These are phyloP conservation scores for Calephelis virginiensis DNA, from an alignment of 1,140 invertebrate genomes.

Conservation along the genomic window DNA sequence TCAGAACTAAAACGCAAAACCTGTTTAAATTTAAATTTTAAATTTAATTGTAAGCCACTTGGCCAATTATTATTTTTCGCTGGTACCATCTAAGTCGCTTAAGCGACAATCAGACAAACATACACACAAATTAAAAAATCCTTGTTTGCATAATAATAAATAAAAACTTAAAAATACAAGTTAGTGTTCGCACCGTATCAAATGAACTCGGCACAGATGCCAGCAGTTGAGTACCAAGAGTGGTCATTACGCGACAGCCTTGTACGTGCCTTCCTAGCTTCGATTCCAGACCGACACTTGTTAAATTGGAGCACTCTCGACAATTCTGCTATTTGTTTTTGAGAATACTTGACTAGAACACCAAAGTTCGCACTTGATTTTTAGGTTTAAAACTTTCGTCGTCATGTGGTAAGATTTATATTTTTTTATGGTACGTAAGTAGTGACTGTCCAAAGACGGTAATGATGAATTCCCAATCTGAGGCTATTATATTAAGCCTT, in stretches of 20 bases:
- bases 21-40: too few relatives aligned
- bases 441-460: too few relatives aligned
- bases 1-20: too few relatives aligned
- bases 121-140: too few relatives aligned
- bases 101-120: too few relatives aligned
- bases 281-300: conserved; percentile 30
- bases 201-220: conserved; percentile 10
- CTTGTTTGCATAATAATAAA: neutral
- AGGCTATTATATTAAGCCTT: too few relatives aligned
- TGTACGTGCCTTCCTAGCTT: conserved; percentile 31
- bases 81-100: too few relatives aligned
- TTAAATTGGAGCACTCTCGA: conserved; percentile 26
- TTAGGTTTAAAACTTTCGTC: neutral
- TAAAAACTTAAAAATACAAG: neutral
- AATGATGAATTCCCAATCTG: too few relatives aligned
- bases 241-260: conserved; percentile 27
- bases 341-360: conserved; percentile 5
- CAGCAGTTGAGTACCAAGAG: conserved; percentile 15
- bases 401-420: too few relatives aligned
- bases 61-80: too few relatives aligned
- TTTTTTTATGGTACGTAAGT: too few relatives aligned
- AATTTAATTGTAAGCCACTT: too few relatives aligned
- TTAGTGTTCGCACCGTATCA: neutral
- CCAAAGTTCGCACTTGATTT: conserved; percentile 2
- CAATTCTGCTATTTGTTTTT: conserved; percentile 22